Evolutionary conservation across 2,888 invertebrate species (phyloP), one percentile per base, ranked within the genome.

Genomic region (Pachydiplax longipennis): DNA sequence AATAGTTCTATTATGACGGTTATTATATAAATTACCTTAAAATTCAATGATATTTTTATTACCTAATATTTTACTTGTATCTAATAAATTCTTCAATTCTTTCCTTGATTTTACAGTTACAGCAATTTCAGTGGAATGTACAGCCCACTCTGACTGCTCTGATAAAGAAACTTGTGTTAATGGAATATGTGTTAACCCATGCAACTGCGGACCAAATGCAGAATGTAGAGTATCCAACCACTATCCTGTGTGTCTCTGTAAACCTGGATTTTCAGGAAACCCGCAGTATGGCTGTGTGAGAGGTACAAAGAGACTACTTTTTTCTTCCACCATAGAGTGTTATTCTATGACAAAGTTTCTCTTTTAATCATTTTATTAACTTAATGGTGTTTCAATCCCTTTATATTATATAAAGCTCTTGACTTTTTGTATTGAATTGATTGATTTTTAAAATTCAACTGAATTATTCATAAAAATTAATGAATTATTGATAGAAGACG

Each of bases 201-300:
- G 98, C 93, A 97, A 97, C 92, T 98, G 98, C 93, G 98, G 98
- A 87, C 95, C 96, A 2, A 96, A 97, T 93, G 96, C 98, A 8
- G 97, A 97, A 92, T 98, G 98, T 93, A 95, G 95, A 91, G 97
- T 98, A 18, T 95, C 96, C 90, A 96, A 97, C 93, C 98, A 98
- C 93, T 97, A 97, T 94, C 97, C 98, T 25, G 96, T 97, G 25
- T 98, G 98, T 93, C 96, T 95, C 92, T 98, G 98, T 93, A 95
- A 96, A 93, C 95, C 96, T 65, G 98, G 97, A 90, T 98, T 96
- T 94, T 97, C 97, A 80, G 98, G 98, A 93, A 97, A 98, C 94
- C 97, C 98, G 35, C 97, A 97, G 94, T 95, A 95, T 91, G 97
- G 97, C 90, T 98, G 98, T 93, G 95, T 95, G 44, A 97, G 97